These are phyloP conservation scores for Pygoscelis antarcticus DNA, from an alignment of 2,113 vertebrate genomes.

Conservation along the genomic window DNA sequence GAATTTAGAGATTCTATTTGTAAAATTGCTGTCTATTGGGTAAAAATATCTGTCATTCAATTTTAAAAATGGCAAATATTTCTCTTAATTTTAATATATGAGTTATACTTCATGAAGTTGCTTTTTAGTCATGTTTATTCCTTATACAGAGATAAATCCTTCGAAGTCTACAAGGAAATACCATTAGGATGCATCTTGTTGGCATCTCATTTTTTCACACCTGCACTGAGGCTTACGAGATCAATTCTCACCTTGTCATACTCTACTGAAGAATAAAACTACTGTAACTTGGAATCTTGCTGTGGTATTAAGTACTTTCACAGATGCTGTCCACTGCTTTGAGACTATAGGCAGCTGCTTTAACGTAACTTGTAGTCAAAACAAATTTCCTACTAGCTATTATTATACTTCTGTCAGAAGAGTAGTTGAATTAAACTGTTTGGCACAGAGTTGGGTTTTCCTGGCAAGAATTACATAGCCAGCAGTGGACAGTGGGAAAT, in stretches of 20 bases:
- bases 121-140: constrained; percentile 36
- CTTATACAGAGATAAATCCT: constrained; percentile 21
- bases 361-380: constrained; percentile 59
- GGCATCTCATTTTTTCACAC: constrained; percentile 66
- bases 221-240: constrained; percentile 51
- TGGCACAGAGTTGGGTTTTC: neutral
- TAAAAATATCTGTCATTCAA: neutral
- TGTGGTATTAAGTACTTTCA: constrained; percentile 73
- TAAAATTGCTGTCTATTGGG: neutral
- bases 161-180: constrained; percentile 24
- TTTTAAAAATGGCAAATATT: neutral
- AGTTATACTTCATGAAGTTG: neutral
- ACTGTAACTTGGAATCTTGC: constrained; percentile 64
- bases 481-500: constrained; percentile 17
- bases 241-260: constrained; percentile 72
- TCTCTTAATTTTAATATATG: neutral
- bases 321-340: constrained; percentile 55
- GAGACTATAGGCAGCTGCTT: constrained; percentile 70
- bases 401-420: constrained; percentile 6
- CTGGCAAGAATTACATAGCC: neutral
- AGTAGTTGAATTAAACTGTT: constrained; percentile 18
- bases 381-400: constrained; percentile 27
- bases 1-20: neutral
- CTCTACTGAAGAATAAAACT: constrained; percentile 68
- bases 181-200: constrained; percentile 58